phyloP scores from a whole-genome alignment of 2,113 vertebrate genomes.

The Muscicapa adusta region DNA sequence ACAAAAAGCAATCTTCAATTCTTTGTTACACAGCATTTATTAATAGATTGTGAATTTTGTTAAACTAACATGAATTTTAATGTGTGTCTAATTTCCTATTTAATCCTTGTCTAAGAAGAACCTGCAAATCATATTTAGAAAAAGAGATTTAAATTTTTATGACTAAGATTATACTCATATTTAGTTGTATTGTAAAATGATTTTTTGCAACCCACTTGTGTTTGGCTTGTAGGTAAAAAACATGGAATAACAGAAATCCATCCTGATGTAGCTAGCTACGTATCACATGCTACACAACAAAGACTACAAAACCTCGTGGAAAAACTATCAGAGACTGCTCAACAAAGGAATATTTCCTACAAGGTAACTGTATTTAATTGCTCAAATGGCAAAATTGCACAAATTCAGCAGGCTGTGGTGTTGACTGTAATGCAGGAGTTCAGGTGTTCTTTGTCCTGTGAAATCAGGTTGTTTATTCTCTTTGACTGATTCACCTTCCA shows the following conservation, averaged over 20 bases:
- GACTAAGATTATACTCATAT: background rate
- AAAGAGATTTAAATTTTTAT: background rate
- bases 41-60: background rate
- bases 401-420: background rate
- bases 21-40: background rate
- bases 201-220: background rate
- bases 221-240: slow-evolving; percentile 78
- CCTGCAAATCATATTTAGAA: background rate
- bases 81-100: background rate
- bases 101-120: background rate
- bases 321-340: slow-evolving; percentile 88
- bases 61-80: background rate
- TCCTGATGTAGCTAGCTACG: slow-evolving; percentile 85
- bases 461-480: slow-evolving; percentile 1
- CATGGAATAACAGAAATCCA: slow-evolving; percentile 89
- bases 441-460: background rate
- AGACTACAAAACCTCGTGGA: slow-evolving; percentile 88
- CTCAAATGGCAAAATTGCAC: background rate
- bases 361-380: slow-evolving; percentile 75
- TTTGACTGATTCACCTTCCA: background rate
- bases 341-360: slow-evolving; percentile 87
- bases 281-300: slow-evolving; percentile 89
- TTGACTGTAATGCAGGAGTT: background rate
- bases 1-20: background rate
- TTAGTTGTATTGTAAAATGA: background rate